phyloP scores from a whole-genome alignment of 2,797 vertebrate species.

The Chanos chanos region DNA sequence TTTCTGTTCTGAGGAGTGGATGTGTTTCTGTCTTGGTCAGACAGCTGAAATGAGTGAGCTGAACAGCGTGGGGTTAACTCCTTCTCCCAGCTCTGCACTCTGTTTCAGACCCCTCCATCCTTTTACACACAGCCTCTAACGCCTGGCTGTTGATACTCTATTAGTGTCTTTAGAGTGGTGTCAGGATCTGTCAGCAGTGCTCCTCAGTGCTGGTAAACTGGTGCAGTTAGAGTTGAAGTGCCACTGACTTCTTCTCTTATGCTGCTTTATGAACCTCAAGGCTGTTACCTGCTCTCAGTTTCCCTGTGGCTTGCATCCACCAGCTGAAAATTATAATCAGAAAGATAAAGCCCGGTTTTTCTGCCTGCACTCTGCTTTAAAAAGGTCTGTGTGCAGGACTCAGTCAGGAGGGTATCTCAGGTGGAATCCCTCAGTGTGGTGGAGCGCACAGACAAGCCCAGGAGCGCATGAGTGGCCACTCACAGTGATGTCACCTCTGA shows the following conservation, averaged over 20 bases:
- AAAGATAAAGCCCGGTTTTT: slow-evolving; percentile 12
- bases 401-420: slow-evolving; percentile 24
- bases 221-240: neutral
- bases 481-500: neutral
- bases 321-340: slow-evolving; percentile 17
- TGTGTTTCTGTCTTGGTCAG: too few species aligned
- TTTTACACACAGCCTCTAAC: too few species aligned
- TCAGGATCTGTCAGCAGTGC: neutral
- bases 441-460: neutral
- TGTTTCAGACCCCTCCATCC: too few species aligned
- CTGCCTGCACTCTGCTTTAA: slow-evolving; percentile 5
- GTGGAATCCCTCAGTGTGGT: slow-evolving; percentile 16
- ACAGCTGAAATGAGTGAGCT: slow-evolving; percentile 21
- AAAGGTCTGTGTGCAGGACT: slow-evolving; percentile 1
- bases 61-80: slow-evolving; percentile 1
- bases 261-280: slow-evolving; percentile 10
- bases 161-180: neutral
- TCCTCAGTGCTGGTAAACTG: neutral
- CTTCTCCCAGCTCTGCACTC: slow-evolving; percentile 8
- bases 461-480: neutral
- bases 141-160: too few species aligned
- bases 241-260: neutral
- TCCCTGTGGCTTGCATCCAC: slow-evolving; percentile 4
- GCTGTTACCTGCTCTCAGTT: slow-evolving; percentile 19
- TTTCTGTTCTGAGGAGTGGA: too few species aligned